Evolutionary conservation across 2,113 vertebrate species (phyloP).

Genomic region (Canis aureus): DNA sequence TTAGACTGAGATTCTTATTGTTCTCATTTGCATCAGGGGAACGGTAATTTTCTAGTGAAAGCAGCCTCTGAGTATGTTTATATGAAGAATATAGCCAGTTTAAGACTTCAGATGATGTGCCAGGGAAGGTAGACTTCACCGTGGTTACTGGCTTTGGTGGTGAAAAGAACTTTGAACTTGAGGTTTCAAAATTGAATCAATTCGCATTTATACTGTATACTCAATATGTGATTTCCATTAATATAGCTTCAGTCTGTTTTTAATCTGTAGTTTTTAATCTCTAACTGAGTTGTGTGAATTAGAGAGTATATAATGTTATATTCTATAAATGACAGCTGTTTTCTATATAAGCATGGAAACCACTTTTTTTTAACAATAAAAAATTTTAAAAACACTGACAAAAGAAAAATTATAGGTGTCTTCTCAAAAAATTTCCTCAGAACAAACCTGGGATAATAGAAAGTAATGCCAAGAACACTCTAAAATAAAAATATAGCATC

Average conservation of each 20-base stretch:
- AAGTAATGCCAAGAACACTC: constrained; percentile 37
- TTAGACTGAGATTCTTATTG: background rate
- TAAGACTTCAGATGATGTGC: background rate
- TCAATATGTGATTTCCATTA: background rate
- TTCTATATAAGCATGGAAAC: constrained; percentile 15
- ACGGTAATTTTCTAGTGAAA: background rate
- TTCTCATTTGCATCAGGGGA: background rate
- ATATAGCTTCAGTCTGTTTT: background rate
- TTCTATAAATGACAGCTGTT: constrained; percentile 27
- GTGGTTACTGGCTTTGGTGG: background rate
- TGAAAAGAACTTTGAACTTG: constrained; percentile 17
- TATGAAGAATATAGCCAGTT: background rate
- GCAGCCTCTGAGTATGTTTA: background rate
- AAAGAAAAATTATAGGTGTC: background rate
- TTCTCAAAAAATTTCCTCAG: constrained; percentile 32
- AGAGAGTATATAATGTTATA: background rate
- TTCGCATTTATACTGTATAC: background rate
- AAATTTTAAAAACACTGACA: background rate
- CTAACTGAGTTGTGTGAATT: background rate
- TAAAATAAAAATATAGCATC: constrained; percentile 45
- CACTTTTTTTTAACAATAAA: constrained; percentile 3
- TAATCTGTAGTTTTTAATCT: background rate
- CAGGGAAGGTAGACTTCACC: background rate
- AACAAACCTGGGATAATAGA: constrained; percentile 38
- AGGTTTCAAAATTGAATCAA: background rate